A percentile compares a stretch with the other conserved stretches of the same genome.
Evolutionary conservation across 2,888 invertebrate species (phyloP).

Genomic region (Acronicta leporina): DNA sequence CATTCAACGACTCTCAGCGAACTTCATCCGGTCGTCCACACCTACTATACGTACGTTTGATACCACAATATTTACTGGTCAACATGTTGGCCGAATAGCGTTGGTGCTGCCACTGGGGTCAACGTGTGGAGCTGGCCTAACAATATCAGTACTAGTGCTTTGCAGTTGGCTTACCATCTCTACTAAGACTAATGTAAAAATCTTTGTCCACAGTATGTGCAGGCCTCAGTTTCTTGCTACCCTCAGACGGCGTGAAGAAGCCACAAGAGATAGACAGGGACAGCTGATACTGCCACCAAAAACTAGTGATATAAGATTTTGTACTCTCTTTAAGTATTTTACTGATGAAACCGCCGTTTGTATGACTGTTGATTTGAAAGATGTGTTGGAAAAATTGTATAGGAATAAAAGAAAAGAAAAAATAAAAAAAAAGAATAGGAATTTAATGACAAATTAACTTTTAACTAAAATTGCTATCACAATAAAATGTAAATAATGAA

Average conservation of each 20-base stretch:
- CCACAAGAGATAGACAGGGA: conserved; percentile 24
- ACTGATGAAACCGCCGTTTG: background rate
- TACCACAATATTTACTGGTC: too few relatives aligned
- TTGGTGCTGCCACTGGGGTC: too few relatives aligned
- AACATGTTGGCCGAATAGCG: too few relatives aligned
- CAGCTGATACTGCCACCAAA: conserved; percentile 36
- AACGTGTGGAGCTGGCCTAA: too few relatives aligned
- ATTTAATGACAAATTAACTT: background rate
- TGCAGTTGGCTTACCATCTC: too few relatives aligned
- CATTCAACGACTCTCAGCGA: too few relatives aligned
- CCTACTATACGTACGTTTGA: too few relatives aligned
- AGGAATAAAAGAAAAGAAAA: too few relatives aligned
- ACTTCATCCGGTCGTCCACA: too few relatives aligned
- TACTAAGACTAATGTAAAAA: too few relatives aligned
- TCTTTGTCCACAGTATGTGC: conserved; percentile 75
- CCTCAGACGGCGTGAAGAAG: conserved; percentile 55
- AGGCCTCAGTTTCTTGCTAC: conserved; percentile 73
- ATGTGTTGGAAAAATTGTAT: background rate
- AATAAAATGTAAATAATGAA: background rate
- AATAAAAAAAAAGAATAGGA: too few relatives aligned
- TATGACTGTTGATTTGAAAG: background rate
- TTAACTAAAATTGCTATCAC: background rate
- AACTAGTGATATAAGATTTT: conserved; percentile 18
- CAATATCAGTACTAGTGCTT: too few relatives aligned
- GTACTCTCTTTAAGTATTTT: conserved; percentile 24